Evolutionary conservation across 2,888 invertebrate species (phyloP).

Genomic region (Drosophila bunnanda): DNA sequence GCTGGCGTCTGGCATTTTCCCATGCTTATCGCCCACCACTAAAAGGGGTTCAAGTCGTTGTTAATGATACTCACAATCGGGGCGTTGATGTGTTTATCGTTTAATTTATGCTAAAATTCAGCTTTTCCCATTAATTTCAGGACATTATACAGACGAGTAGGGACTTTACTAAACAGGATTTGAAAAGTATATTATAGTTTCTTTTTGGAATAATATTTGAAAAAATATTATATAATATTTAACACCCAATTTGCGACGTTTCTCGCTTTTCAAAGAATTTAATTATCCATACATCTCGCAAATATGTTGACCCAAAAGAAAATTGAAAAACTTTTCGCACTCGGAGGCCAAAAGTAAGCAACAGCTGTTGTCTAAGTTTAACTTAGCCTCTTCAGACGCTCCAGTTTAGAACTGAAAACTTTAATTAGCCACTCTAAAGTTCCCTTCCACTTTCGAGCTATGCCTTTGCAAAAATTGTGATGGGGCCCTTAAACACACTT

Average conservation of each 20-base stretch:
- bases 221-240: no score
- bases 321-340: conserved; percentile 29
- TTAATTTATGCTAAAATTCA: conserved; percentile 50
- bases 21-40: conserved; percentile 47
- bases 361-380: conserved; percentile 45
- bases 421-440: conserved; percentile 62
- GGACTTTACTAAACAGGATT: not conserved
- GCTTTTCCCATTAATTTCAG: conserved; percentile 53
- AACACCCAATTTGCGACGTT: not conserved
- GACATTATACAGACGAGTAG: conserved; percentile 42
- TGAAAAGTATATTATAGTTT: not conserved
- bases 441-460: not conserved
- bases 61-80: conserved; percentile 26
- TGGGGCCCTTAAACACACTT: conserved; percentile 50
- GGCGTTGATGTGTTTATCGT: conserved; percentile 64
- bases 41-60: conserved; percentile 26
- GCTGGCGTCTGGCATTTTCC: conserved; percentile 48
- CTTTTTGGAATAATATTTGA: no score
- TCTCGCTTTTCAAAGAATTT: not conserved
- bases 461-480: not conserved
- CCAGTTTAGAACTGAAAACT: conserved; percentile 67
- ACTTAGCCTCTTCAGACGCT: conserved; percentile 29
- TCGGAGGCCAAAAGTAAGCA: conserved; percentile 42
- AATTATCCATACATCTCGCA: conserved; percentile 21
- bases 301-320: conserved; percentile 22